Percentiles rank a stretch among this genome's conserved stretches.
phyloP scores from a whole-genome alignment of 2,113 vertebrate species.

The Nematolebias whitei region DNA sequence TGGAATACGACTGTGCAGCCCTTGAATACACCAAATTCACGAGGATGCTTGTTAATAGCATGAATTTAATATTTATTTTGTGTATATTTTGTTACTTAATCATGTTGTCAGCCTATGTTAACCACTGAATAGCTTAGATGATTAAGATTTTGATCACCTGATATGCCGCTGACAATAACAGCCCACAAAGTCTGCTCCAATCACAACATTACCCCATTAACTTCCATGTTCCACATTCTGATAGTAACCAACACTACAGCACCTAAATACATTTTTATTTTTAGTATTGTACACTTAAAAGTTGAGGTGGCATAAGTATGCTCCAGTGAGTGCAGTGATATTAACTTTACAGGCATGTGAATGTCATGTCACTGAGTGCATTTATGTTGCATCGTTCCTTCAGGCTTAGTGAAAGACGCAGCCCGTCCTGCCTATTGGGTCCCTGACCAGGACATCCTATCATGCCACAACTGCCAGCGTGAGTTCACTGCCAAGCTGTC shows the following conservation, averaged over 20 bases:
- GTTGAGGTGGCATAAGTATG: conserved; percentile 3
- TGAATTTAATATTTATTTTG: conserved; percentile 4
- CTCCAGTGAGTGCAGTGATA: background rate
- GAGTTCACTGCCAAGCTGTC: conserved; percentile 95
- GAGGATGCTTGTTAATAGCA: background rate
- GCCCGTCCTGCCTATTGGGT: conserved; percentile 98
- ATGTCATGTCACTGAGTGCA: background rate
- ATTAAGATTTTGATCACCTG: conserved; percentile 39
- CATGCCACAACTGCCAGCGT: conserved; percentile 91
- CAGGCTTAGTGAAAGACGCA: conserved; percentile 95
- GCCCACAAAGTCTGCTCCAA: conserved; percentile 15
- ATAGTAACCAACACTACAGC: conserved; percentile 13
- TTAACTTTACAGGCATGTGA: background rate
- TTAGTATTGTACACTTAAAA: conserved; percentile 1
- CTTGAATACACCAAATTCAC: background rate
- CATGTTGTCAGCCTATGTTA: conserved; percentile 1
- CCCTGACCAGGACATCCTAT: conserved; percentile 95
- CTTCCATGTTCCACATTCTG: conserved; percentile 36
- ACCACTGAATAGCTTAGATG: conserved; percentile 12
- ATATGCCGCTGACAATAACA: conserved; percentile 46
- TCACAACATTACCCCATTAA: conserved; percentile 37
- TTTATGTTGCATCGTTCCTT: conserved; percentile 3
- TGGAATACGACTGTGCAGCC: background rate
- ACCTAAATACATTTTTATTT: conserved; percentile 3
- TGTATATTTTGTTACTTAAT: background rate